A percentile compares a stretch with the other conserved stretches of the same genome.
phyloP scores from a whole-genome alignment of 2,888 invertebrate species.

The Cartodere bifasciata region DNA sequence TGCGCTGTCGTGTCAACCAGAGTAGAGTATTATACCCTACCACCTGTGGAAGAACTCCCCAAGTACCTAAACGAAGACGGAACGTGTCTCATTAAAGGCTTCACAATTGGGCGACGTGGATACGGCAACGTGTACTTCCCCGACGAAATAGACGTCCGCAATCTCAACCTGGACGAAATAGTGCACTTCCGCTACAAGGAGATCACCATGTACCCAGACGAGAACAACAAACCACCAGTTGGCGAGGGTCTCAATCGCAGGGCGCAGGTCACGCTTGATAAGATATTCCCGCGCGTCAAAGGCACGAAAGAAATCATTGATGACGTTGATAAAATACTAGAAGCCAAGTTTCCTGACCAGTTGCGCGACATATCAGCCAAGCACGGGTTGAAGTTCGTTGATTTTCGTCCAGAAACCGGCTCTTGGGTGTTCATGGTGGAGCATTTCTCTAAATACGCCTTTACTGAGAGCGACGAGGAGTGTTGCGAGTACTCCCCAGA shows the following conservation, averaged over 20 bases:
- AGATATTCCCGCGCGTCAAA: conserved; percentile 90
- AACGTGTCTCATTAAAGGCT: conserved; percentile 69
- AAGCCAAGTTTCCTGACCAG: conserved; percentile 77
- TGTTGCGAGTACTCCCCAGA: too few species aligned
- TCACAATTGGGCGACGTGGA: conserved; percentile 78
- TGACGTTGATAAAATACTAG: conserved; percentile 59
- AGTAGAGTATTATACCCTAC: conserved; percentile 85
- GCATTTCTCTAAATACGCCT: conserved; percentile 89
- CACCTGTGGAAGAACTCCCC: conserved; percentile 67
- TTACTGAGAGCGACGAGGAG: conserved; percentile 78
- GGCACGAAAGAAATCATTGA: conserved; percentile 65
- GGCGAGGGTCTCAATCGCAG: conserved; percentile 78
- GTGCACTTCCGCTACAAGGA: conserved; percentile 91
- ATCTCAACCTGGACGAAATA: conserved; percentile 74
- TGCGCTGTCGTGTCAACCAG: conserved; percentile 66
- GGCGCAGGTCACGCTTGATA: conserved; percentile 84
- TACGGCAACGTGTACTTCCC: conserved; percentile 85
- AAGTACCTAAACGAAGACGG: conserved; percentile 61
- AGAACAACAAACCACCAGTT: conserved; percentile 71
- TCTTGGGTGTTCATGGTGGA: conserved; percentile 95
- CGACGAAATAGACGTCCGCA: conserved; percentile 71
- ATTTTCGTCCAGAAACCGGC: conserved; percentile 89
- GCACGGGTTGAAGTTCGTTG: conserved; percentile 82
- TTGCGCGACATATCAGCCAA: conserved; percentile 73
- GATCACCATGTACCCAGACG: conserved; percentile 89